Evolutionary conservation across 2,888 invertebrate species (phyloP), one percentile per base, ranked within the genome.

Genomic region (Notodonta ziczac): DNA sequence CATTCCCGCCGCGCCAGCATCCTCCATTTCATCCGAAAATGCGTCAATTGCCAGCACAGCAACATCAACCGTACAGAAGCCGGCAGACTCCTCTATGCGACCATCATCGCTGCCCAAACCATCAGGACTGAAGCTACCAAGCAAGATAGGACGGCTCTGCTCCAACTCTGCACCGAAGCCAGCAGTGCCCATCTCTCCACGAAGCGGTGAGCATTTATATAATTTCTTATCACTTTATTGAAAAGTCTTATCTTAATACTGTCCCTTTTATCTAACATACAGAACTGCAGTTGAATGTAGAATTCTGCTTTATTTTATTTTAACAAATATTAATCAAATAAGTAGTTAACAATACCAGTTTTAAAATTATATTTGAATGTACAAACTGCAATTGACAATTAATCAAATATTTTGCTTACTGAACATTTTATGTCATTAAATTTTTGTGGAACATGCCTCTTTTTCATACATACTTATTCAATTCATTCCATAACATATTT

Each of bases 61-160:
- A 63, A 80, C 87, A 53, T 77, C 87, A 54, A 74, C 87, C 42
- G 77, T 85, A 46, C 74, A 79, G 58, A 86, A 81, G 70, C 69
- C 83, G 62, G 87, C 83, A 56, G 88, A 87, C 70, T 71, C 46
- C 32, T 52, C 82, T 60, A 76, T 77, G 62, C 83, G 92, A 72
- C 93, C 92, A 40, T 82, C 91, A 65, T 86, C 89, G 48, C 79
- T 93, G 65, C 87, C 93, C 32, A 95, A 95, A 79, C 94, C 95
- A 63, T 95, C 96, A 16, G 95, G 95, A 61, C 84, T 96, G 69
- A 95, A 95, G 76, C 95, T 92, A 58, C 96, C 96, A 6, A 94
- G 95, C 54, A 96, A 96, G 88, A 96, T 96, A 80, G 96, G 96
- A 63, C 89, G 96, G 71, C 94, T 95, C 50, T 96, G 96, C 78